Evolutionary conservation across 2,113 vertebrate genomes (phyloP).

Genomic region (Alligator mississippiensis): DNA sequence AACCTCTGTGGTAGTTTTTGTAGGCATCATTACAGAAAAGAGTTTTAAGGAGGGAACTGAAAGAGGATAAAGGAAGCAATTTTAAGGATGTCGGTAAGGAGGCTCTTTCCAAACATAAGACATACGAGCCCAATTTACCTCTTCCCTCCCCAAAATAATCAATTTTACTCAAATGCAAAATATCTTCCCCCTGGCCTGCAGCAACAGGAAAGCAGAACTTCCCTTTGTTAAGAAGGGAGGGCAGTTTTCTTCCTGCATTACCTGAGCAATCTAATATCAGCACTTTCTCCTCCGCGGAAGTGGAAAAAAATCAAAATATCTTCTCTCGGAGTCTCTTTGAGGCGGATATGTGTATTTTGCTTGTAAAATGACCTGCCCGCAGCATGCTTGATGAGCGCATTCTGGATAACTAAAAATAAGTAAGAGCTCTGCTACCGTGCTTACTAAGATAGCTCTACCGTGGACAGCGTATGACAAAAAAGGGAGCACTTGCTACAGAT

Average conservation of each 20-base stretch:
- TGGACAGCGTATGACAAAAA: background rate
- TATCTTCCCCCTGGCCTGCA: background rate
- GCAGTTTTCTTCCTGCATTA: background rate
- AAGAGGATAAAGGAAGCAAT: background rate
- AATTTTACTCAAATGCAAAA: background rate
- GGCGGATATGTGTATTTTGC: background rate
- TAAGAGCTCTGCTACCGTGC: background rate
- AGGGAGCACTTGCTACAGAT: background rate
- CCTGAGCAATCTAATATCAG: background rate
- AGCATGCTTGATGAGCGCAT: background rate
- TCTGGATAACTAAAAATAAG: background rate
- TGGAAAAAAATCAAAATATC: background rate
- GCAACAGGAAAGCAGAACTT: background rate
- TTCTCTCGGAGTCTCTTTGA: background rate
- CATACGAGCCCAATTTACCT: background rate
- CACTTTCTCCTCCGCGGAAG: background rate
- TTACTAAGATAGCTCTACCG: background rate
- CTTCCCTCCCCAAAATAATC: background rate
- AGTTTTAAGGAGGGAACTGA: background rate
- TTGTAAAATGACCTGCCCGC: background rate
- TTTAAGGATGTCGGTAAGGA: too few species aligned
- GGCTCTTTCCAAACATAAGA: background rate
- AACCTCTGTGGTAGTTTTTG: background rate
- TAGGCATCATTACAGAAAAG: background rate
- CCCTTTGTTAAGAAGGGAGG: background rate